Evolutionary conservation across 2,113 vertebrate species (phyloP).

Genomic region (Triplophysa dalaica): DNA sequence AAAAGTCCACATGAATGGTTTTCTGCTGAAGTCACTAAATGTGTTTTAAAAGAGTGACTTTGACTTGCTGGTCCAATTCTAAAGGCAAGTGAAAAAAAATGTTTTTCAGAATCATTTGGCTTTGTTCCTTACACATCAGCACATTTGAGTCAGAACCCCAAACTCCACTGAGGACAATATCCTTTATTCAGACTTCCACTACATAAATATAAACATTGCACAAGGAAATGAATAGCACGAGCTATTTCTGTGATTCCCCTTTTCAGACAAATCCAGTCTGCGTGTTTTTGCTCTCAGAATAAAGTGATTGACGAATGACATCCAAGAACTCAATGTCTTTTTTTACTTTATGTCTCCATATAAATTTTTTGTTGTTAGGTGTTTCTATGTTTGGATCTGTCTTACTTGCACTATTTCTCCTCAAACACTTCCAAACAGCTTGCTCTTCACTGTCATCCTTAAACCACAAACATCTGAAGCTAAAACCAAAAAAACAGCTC

Average conservation of each 20-base stretch:
- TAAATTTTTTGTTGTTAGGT: background rate
- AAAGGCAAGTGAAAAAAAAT: constrained; percentile 60
- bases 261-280: constrained; percentile 41
- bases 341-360: background rate
- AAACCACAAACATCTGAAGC: constrained; percentile 45
- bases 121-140: constrained; percentile 54
- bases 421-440: constrained; percentile 23
- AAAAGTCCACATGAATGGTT: too few relatives aligned
- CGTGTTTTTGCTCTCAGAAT: constrained; percentile 42
- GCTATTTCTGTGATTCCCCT: constrained; percentile 58
- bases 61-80: constrained; percentile 41
- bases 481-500: constrained; percentile 8
- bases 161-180: constrained; percentile 51
- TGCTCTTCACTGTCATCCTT: constrained; percentile 34
- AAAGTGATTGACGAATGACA: constrained; percentile 44
- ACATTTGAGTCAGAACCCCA: constrained; percentile 51
- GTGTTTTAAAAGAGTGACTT: constrained; percentile 36
- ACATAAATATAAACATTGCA: constrained; percentile 60
- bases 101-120: constrained; percentile 65
- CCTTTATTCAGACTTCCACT: constrained; percentile 43
- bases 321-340: background rate
- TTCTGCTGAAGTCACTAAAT: background rate
- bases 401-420: constrained; percentile 18
- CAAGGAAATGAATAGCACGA: constrained; percentile 59
- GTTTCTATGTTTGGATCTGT: constrained; percentile 1